Percentiles rank a stretch among this genome's conserved stretches.
Evolutionary conservation across 2,797 vertebrate species (phyloP).

Genomic region (Leucoraja ocellata): DNA sequence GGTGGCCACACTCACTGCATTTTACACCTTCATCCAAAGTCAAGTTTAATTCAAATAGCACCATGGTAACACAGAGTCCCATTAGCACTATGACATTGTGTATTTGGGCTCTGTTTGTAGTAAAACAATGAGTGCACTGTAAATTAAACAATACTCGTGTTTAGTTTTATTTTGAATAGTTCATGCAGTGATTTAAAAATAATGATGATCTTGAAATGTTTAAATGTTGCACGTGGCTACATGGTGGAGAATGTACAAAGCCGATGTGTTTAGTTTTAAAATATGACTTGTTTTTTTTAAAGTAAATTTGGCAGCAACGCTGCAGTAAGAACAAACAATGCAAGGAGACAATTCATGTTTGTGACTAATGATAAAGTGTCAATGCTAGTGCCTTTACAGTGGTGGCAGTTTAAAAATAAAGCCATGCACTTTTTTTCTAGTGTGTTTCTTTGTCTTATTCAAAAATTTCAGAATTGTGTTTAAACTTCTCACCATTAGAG

Average conservation of each 20-base stretch:
- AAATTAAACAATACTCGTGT: not conserved
- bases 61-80: not conserved
- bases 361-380: conserved; percentile 18
- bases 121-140: not conserved
- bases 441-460: not conserved
- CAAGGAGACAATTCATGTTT: conserved; percentile 29
- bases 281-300: conserved; percentile 28
- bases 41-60: not conserved
- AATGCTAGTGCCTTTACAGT: conserved; percentile 25
- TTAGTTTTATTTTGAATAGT: not conserved
- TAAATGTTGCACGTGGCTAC: not conserved
- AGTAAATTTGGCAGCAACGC: conserved; percentile 23
- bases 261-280: not conserved
- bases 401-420: conserved; percentile 37
- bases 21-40: not conserved
- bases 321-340: conserved; percentile 27
- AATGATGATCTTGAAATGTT: not conserved
- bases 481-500: not conserved
- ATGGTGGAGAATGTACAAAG: conserved; percentile 11
- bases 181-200: not conserved
- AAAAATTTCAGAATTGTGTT: not conserved
- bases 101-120: not conserved
- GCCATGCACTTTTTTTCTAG: conserved; percentile 25
- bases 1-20: not conserved
- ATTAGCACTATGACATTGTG: not conserved